phyloP scores from a whole-genome alignment of 1,140 invertebrate species.

The Sarcophaga bullata region DNA sequence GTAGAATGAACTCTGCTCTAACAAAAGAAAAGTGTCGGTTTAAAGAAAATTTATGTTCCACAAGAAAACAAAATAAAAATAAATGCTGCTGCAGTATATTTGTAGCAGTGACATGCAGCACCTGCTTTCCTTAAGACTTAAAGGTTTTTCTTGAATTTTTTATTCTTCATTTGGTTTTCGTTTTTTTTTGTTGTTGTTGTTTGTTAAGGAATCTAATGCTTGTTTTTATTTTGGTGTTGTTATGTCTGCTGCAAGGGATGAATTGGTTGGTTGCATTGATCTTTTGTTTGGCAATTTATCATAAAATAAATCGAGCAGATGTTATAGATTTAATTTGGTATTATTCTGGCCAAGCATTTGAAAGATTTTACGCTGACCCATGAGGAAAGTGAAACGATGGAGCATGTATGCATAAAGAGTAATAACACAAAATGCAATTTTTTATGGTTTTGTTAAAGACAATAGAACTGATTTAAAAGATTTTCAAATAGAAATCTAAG shows the following conservation, averaged over 20 bases:
- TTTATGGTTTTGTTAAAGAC: constrained; percentile 14
- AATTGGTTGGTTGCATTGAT: background rate
- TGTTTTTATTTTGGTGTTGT: background rate
- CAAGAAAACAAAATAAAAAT: background rate
- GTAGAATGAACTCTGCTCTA: too few relatives aligned
- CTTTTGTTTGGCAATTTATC: constrained; percentile 10
- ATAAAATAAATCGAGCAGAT: constrained; percentile 17
- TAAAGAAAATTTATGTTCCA: too few relatives aligned
- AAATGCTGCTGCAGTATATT: background rate
- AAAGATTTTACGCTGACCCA: background rate
- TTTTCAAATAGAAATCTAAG: background rate
- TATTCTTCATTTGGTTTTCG: background rate
- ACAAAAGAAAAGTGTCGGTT: too few relatives aligned
- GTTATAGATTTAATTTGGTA: background rate
- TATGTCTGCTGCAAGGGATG: background rate
- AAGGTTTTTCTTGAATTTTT: background rate
- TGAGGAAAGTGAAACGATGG: background rate
- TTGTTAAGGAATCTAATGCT: background rate
- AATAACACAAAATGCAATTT: background rate
- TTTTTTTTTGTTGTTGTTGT: too few relatives aligned
- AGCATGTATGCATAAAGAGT: too few relatives aligned
- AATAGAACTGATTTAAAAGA: background rate
- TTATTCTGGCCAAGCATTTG: background rate
- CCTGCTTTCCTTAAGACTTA: background rate
- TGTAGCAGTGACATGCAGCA: background rate